Percentiles rank a stretch among this genome's conserved stretches.
phyloP scores from a whole-genome alignment of 2,888 invertebrate genomes.

The Melinaea menophilus region DNA sequence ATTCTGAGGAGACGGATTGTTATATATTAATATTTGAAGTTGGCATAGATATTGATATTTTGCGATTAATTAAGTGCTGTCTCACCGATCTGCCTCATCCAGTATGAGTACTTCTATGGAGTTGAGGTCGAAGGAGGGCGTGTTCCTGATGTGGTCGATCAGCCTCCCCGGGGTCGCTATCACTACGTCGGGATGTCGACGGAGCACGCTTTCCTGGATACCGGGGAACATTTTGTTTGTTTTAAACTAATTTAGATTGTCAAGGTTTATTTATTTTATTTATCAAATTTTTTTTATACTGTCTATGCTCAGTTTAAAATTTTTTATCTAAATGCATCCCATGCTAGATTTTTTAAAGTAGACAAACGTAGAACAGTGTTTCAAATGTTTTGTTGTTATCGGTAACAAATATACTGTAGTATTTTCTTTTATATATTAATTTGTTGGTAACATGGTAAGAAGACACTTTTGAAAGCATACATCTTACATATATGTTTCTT shows the following conservation, averaged over 20 bases:
- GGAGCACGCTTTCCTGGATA: slow-evolving; percentile 84
- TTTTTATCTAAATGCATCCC: no score
- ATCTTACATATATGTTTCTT: no score
- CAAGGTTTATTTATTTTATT: no score
- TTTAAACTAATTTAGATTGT: not conserved
- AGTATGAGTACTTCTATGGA: slow-evolving; percentile 90
- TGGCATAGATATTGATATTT: not conserved
- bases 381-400: no score
- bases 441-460: no score
- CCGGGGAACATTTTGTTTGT: not conserved
- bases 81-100: slow-evolving; percentile 81
- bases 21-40: not conserved
- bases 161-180: slow-evolving; percentile 99
- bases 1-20: slow-evolving; percentile 79
- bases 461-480: no score
- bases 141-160: slow-evolving; percentile 97
- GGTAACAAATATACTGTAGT: no score
- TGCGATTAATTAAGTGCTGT: not conserved
- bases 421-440: no score
- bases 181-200: slow-evolving; percentile 96
- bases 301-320: no score
- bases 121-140: slow-evolving; percentile 93
- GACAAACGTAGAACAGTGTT: no score
- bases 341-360: no score
- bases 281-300: no score